Percentiles rank a stretch among this genome's conserved stretches.
Conservation (phyloP, 2,797 vertebrate species). For the Smutsia temminckii region DNA sequence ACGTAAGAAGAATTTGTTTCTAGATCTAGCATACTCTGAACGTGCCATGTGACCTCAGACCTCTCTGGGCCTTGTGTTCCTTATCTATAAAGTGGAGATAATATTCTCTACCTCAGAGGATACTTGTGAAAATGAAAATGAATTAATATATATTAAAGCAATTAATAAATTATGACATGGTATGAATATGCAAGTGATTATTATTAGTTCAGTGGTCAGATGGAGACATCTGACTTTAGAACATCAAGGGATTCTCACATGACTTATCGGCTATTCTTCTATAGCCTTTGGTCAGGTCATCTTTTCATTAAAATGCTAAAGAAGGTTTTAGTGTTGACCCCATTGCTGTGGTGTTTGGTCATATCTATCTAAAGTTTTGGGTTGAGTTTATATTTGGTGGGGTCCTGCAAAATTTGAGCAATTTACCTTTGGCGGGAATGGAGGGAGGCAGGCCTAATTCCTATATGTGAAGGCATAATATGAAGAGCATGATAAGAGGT, state of each 20-base stretch:
- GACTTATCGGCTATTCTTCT: neutral
- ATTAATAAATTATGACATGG: conserved; percentile 15
- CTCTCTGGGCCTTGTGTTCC: neutral
- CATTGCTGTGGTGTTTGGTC: neutral
- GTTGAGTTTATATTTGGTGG: neutral
- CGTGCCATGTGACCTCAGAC: neutral
- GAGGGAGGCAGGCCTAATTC: neutral
- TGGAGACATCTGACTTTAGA: neutral
- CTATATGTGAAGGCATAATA: conserved; percentile 3
- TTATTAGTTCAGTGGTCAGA: neutral
- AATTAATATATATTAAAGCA: conserved; percentile 30
- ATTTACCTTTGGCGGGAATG: neutral
- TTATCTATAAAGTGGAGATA: conserved; percentile 38
- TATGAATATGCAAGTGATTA: neutral
- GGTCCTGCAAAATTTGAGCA: neutral
- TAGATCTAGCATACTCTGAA: neutral
- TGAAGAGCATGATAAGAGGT: neutral
- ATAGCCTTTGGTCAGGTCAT: neutral
- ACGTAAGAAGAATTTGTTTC: neutral
- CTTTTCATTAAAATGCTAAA: conserved; percentile 5
- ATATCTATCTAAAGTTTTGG: conserved; percentile 12
- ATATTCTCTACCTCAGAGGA: neutral
- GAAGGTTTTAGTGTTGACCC: neutral
- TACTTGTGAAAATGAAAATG: conserved; percentile 47
- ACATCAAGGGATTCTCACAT: neutral